Base-by-base conservation (phyloP, 2,797 vertebrate species). In the Sebastes hubbsi region DNA sequence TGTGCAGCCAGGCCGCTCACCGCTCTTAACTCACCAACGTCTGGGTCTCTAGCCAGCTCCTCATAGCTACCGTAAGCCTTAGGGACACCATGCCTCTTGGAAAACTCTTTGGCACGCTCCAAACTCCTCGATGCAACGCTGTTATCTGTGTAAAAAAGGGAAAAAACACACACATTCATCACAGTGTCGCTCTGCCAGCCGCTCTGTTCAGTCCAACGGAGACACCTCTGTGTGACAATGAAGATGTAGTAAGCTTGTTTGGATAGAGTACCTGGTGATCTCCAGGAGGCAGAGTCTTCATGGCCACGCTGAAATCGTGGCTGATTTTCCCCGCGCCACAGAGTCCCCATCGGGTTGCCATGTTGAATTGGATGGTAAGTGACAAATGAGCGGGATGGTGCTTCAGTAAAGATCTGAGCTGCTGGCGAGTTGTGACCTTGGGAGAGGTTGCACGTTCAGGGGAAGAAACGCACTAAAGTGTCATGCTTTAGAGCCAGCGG, bases 291-390 rank as follows among this genome's bases (percentile, higher is more conserved):
- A 96, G 93, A 3, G 93, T 94, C 89, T 89, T 94, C 87, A 96
- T 79, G 55, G 93, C 92, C 24, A 95, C 92, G 1, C 94, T 88
- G 85, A 96, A 97, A 66, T 97, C 95, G 34, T 94, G 90, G 91
- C 95, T 92, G 90, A 97, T 97, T 72, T 95, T 93, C 32, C 96
- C 96, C 0, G 87, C 94, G 0, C 96, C 93, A 42, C 95, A 95
- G 55, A 96, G 87, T 46, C 96, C 96, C 96, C 96, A 96, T 62
- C 87, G 88, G 4, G 95, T 94, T 25, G 94, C 93, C 95, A 96
- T 95, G 60, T 88, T 90, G 64, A 79, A 79, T 38, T 69, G 65
- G 81, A 87, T 80, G 58, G 62, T 30, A 54, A 78, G 81, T 82
- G 82, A 88, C 67, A 90, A 86, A 87, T 81, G 78, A 86, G 59